These are phyloP conservation scores for Ctenodactylus gundi DNA, from an alignment of 2,113 vertebrate species.

Conservation along the genomic window DNA sequence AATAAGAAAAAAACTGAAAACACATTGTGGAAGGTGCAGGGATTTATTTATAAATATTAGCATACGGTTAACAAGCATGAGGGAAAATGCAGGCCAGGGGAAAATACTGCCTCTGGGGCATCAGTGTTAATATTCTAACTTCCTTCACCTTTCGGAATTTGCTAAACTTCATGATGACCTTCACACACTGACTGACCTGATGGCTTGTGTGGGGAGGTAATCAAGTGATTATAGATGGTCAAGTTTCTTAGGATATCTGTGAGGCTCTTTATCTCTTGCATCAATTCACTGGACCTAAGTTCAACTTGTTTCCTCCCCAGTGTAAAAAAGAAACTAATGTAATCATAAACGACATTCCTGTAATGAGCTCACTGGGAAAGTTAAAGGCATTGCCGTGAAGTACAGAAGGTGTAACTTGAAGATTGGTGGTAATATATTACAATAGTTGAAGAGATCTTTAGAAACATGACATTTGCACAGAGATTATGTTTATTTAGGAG, in stretches of 20 bases:
- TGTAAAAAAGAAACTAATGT: neutral
- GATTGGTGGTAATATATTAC: constrained; percentile 1
- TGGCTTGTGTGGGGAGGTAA: neutral
- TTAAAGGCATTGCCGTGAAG: neutral
- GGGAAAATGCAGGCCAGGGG: neutral
- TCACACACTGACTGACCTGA: neutral
- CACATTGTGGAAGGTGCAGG: neutral
- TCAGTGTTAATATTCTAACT: neutral
- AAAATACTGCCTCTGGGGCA: neutral
- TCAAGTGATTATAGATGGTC: neutral
- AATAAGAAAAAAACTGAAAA: neutral
- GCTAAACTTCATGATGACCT: neutral
- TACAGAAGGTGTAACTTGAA: constrained; percentile 7
- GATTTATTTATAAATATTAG: neutral
- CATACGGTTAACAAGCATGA: neutral
- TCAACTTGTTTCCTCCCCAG: too few species aligned
- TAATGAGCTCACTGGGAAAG: neutral
- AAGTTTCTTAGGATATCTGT: neutral
- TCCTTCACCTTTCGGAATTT: neutral
- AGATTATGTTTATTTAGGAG: constrained; percentile 27
- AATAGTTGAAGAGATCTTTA: neutral
- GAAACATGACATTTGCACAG: constrained; percentile 8
- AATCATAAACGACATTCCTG: neutral
- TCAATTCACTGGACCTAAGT: neutral
- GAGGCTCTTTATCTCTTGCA: neutral